These are phyloP conservation scores for Calonectris borealis DNA, from an alignment of 2,113 vertebrate species.

Conservation along the genomic window DNA sequence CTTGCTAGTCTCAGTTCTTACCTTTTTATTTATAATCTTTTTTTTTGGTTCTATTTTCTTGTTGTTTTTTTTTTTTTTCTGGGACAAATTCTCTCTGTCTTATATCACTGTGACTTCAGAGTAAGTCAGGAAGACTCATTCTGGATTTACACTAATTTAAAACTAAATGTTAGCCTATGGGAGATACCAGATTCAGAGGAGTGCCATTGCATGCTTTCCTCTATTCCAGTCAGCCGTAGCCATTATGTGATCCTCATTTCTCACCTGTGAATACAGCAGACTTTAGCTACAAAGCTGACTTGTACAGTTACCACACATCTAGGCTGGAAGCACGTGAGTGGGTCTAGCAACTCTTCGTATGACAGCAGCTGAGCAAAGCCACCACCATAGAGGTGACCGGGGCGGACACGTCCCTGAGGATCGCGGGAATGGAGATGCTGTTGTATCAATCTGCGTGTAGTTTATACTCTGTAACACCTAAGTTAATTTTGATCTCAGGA, in stretches of 20 bases:
- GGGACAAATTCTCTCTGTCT: neutral
- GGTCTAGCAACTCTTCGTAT: neutral
- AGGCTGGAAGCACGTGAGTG: neutral
- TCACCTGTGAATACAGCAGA: neutral
- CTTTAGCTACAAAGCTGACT: neutral
- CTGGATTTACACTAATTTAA: neutral
- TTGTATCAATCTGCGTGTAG: neutral
- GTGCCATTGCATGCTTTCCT: neutral
- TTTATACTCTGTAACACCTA: neutral
- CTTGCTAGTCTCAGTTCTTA: neutral
- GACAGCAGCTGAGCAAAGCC: neutral
- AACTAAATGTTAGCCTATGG: neutral
- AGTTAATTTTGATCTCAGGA: neutral
- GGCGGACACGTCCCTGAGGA: neutral
- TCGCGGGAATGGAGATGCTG: neutral
- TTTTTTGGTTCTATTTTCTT: neutral
- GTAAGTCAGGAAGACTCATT: neutral
- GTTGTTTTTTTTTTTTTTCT: neutral
- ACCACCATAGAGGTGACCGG: rapidly evolving
- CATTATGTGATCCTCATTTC: neutral
- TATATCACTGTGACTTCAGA: neutral
- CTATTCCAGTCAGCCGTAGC: neutral
- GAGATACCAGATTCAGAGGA: neutral
- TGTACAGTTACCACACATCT: too few relatives aligned
- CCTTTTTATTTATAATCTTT: neutral